phyloP scores from a whole-genome alignment of 2,797 vertebrate species.

The Oreonectes daqikongensis region DNA sequence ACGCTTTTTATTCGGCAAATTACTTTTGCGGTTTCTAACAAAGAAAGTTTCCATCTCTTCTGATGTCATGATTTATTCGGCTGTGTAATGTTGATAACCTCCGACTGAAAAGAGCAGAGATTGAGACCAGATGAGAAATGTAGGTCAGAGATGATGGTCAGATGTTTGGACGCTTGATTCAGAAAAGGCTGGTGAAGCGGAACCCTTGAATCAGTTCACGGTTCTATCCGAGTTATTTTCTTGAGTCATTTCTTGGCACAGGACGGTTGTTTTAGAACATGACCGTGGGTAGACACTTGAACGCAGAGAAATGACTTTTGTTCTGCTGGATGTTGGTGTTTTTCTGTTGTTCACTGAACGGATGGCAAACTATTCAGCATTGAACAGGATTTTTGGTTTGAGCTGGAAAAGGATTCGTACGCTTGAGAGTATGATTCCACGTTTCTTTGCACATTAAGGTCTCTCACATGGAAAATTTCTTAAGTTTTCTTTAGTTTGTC shows the following conservation, averaged over 20 bases:
- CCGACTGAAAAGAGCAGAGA: slow-evolving; percentile 40
- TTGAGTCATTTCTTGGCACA: too few species aligned
- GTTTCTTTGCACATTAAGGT: not conserved
- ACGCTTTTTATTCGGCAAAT: not conserved
- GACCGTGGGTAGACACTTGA: not conserved
- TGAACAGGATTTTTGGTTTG: not conserved
- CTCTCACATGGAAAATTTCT: not conserved
- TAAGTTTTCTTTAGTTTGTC: slow-evolving; percentile 42
- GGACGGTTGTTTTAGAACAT: too few species aligned
- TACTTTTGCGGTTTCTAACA: too few species aligned
- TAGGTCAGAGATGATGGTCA: slow-evolving; percentile 57
- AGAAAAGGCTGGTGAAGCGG: slow-evolving; percentile 51
- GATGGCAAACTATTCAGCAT: not conserved
- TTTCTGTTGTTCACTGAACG: not conserved
- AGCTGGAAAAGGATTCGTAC: slow-evolving; percentile 35
- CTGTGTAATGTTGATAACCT: not conserved
- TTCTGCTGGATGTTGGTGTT: not conserved
- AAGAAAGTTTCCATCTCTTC: too few species aligned
- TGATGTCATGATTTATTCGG: not conserved
- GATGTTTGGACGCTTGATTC: slow-evolving; percentile 22
- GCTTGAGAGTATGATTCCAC: slow-evolving; percentile 1
- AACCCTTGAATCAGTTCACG: slow-evolving; percentile 68
- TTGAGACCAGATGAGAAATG: slow-evolving; percentile 61
- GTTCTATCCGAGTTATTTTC: slow-evolving; percentile 11
- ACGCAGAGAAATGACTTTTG: too few species aligned